Base-by-base conservation (phyloP, 2,797 vertebrate genomes). In the Gallinago nigripennis region DNA sequence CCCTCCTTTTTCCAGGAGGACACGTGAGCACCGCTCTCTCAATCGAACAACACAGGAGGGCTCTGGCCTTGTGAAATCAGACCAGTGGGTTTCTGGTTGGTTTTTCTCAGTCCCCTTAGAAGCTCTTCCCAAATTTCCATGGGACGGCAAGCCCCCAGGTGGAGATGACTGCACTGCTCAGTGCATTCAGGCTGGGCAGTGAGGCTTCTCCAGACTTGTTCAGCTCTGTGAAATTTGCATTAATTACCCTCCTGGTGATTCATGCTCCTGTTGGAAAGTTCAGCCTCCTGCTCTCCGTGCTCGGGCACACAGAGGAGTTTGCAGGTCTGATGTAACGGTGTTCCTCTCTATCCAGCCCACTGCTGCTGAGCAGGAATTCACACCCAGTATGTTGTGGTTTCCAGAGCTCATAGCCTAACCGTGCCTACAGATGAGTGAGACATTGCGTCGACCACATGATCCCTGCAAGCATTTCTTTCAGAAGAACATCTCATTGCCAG, bases 201-300 rank as follows among this genome's bases (percentile, higher is more conserved):
- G 30, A 80, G 65, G 60, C 82, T 91, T 92, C 72, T 94, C 82
- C 48, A 94, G 87, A 87, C 89, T 91, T 96, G 75, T 85, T 70
- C 2, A 0, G 60, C 43, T 92, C 68, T 89, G 60, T 6, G 8
- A 86, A 92, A 85, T 73, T 81, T 73, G 53, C 78, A 64, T 83
- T 72, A 39, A 91, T 84, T 89, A 73, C 10, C 24, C 21, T 64
- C 14, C 8, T 2, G 1, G 48, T 85, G 79, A 94, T 73, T 89
- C 79, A 92, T 68, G 24, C 75, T 92, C 28, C 71, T 50, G 39
- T 25, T 51, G n/a, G 30, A 58, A 82, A 50, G 45, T 80, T 93
- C 43, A 70, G 39, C 54, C 50, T 89, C 23, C 39, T 86, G 46
- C 33, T 60, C 8, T 3, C 39, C 50, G 30, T 3, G 1, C 13